Conservation (phyloP, 2,888 invertebrate genomes). For the Conomelus anceps region DNA sequence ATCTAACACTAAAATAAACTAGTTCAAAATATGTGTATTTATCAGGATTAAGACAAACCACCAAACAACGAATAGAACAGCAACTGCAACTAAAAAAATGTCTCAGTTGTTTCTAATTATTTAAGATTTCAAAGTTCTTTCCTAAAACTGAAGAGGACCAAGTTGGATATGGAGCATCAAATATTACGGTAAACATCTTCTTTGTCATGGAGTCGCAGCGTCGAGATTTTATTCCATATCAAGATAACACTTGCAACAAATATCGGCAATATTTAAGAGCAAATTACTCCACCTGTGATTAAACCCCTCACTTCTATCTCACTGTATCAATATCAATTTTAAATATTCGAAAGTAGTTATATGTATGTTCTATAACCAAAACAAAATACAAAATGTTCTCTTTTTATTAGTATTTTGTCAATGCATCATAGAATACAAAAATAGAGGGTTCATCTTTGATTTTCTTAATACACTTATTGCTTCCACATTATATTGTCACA, state of each 20-base stretch:
- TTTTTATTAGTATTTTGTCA: slow-evolving; percentile 31
- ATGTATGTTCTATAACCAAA: slow-evolving; percentile 16
- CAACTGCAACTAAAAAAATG: not conserved
- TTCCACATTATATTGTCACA: slow-evolving; percentile 35
- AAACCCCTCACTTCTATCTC: not conserved
- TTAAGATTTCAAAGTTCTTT: not conserved
- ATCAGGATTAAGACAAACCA: slow-evolving; percentile 22
- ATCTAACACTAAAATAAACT: slow-evolving; percentile 34
- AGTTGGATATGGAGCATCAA: not conserved
- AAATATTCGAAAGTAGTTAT: not conserved
- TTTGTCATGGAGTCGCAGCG: not conserved
- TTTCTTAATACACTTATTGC: slow-evolving; percentile 34
- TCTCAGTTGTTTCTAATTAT: not conserved
- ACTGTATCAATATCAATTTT: not conserved
- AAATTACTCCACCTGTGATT: not conserved
- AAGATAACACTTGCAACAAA: slow-evolving; percentile 22
- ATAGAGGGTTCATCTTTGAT: slow-evolving; percentile 35
- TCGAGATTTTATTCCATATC: not conserved
- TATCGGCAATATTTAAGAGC: not conserved
- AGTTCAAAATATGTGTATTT: slow-evolving; percentile 19
- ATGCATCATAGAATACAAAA: slow-evolving; percentile 34
- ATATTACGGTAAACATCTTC: not conserved
- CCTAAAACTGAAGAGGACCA: not conserved
- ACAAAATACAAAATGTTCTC: slow-evolving; percentile 27
- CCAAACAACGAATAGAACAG: not conserved